phyloP scores from a whole-genome alignment of 30 jellyfish, hydroid and myxozoan genomes.

The Cassiopea andromeda region DNA sequence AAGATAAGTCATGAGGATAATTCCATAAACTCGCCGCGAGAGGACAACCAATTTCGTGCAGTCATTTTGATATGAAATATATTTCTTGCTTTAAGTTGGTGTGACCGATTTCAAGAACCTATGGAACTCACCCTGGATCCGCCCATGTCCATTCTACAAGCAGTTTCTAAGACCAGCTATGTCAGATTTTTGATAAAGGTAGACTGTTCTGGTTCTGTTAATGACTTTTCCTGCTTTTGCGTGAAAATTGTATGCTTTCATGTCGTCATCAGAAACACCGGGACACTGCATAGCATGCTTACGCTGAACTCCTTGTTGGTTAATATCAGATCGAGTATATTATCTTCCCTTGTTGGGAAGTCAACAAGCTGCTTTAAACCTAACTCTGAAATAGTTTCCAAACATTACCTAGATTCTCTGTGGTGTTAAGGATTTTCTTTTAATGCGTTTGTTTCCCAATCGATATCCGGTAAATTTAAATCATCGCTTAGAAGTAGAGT shows the following conservation, averaged over 20 bases:
- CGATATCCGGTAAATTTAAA: constrained; percentile 14
- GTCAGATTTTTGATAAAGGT: neutral
- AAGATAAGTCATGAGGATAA: no score
- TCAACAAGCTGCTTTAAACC: constrained; percentile 10
- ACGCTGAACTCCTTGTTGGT: constrained; percentile 1
- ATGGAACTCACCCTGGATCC: no score
- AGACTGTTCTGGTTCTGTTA: neutral
- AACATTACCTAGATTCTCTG: neutral
- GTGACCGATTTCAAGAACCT: no score
- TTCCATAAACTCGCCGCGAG: no score
- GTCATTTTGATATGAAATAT: no score
- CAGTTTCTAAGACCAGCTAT: neutral
- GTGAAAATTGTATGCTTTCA: neutral
- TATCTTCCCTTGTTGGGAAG: constrained; percentile 3
- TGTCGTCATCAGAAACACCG: constrained; percentile 16
- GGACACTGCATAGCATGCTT: neutral
- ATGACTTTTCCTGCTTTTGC: neutral
- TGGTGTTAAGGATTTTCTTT: constrained; percentile 9
- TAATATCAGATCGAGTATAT: neutral
- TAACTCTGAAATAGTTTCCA: constrained; percentile 1
- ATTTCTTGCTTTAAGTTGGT: no score
- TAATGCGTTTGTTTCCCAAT: constrained; percentile 12
- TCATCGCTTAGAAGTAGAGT: neutral
- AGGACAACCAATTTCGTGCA: no score
- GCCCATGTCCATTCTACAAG: neutral